Percentiles rank a stretch among this genome's conserved stretches.
Evolutionary conservation across 2,113 vertebrate genomes (phyloP).

Genomic region (Nematolebias whitei): DNA sequence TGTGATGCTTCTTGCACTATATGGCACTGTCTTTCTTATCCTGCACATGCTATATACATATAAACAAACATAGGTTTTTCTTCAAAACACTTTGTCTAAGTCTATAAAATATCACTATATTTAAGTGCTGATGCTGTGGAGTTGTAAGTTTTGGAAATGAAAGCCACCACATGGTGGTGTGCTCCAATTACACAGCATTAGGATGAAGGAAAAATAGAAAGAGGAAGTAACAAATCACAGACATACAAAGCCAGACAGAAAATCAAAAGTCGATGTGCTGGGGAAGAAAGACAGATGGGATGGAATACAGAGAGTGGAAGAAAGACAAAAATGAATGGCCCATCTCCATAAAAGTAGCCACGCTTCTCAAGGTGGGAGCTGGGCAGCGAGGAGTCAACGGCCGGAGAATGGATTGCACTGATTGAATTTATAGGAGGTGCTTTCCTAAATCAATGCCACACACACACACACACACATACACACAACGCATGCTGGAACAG

Average conservation of each 20-base stretch:
- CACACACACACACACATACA: constrained; percentile 12
- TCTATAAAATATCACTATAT: neutral
- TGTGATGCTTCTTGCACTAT: neutral
- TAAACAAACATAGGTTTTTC: neutral
- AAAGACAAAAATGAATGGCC: constrained; percentile 44
- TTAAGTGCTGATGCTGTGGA: neutral
- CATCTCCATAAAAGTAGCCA: constrained; percentile 62
- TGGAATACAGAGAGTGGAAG: constrained; percentile 28
- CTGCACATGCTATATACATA: neutral
- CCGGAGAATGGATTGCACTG: constrained; percentile 58
- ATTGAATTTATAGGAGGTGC: constrained; percentile 66
- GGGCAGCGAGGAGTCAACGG: constrained; percentile 62
- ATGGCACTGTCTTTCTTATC: neutral
- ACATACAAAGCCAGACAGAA: constrained; percentile 34
- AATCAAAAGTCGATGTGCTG: constrained; percentile 52
- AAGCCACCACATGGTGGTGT: neutral
- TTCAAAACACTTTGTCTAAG: neutral
- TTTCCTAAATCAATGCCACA: constrained; percentile 53
- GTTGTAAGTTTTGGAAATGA: constrained; percentile 2
- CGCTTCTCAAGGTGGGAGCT: constrained; percentile 56
- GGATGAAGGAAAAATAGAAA: constrained; percentile 20
- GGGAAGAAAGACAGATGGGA: constrained; percentile 19
- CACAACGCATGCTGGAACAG: constrained; percentile 39
- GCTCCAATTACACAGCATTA: constrained; percentile 5
- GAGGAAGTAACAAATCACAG: constrained; percentile 47